phyloP scores from a whole-genome alignment of 2,797 vertebrate genomes.

The Epinephelus coioides region DNA sequence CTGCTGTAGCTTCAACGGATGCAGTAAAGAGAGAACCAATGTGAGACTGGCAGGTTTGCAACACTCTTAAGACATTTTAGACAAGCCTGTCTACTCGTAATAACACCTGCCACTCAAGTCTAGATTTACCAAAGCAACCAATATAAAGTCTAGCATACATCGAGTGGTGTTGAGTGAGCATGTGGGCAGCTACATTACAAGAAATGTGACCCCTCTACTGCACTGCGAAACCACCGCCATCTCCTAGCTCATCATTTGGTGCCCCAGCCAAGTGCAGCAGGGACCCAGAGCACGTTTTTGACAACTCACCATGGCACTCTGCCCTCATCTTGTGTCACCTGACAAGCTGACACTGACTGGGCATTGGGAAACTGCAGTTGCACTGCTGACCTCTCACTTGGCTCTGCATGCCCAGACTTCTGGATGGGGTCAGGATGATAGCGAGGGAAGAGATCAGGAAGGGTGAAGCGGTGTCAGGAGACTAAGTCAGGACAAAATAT shows the following conservation, averaged over 20 bases:
- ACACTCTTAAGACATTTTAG: background rate
- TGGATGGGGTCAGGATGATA: slow-evolving; percentile 2
- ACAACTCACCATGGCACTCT: slow-evolving; percentile 58
- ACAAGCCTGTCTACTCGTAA: background rate
- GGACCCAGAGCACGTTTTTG: slow-evolving; percentile 40
- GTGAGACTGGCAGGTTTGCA: background rate
- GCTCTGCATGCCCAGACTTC: background rate
- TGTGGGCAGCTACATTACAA: slow-evolving; percentile 7
- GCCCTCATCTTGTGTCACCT: slow-evolving; percentile 55
- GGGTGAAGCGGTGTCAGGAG: slow-evolving; percentile 3
- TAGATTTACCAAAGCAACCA: background rate
- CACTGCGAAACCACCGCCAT: background rate
- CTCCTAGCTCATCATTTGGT: slow-evolving; percentile 21
- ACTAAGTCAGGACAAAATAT: background rate
- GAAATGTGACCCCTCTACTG: slow-evolving; percentile 45
- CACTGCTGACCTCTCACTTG: slow-evolving; percentile 49
- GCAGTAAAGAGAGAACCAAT: background rate
- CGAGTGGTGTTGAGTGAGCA: slow-evolving; percentile 9
- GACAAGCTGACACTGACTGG: slow-evolving; percentile 54
- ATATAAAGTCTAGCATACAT: background rate
- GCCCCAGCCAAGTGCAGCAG: slow-evolving; percentile 40
- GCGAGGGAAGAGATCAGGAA: slow-evolving; percentile 5
- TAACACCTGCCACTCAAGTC: background rate
- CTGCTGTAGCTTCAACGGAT: background rate
- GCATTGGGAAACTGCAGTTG: slow-evolving; percentile 16